Conservation (phyloP, 2,797 vertebrate species). For the Lophotriccus pileatus region DNA sequence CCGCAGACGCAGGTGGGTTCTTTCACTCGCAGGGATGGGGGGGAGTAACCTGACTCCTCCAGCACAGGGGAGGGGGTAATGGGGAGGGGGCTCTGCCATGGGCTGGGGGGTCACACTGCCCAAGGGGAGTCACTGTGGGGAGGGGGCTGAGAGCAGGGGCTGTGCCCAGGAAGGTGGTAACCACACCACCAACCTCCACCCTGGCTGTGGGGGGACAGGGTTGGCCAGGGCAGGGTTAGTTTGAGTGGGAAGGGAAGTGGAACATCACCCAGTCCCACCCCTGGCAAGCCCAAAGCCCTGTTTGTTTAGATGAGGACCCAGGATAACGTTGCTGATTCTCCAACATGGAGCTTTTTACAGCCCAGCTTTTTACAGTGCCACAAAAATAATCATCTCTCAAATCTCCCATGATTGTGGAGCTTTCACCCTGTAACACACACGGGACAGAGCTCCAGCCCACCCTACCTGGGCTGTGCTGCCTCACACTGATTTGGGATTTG, state of each 20-base stretch:
- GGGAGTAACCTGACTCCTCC: constrained; percentile 77
- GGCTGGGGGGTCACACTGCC: constrained; percentile 53
- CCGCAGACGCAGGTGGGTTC: constrained; percentile 89
- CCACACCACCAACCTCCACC: neutral
- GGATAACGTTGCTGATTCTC: neutral
- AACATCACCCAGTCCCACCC: neutral
- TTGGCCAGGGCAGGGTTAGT: no score
- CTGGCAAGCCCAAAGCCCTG: neutral
- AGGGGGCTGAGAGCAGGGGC: neutral
- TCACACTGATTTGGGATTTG: neutral
- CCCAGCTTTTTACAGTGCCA: neutral
- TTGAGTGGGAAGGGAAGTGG: neutral
- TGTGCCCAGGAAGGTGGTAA: neutral
- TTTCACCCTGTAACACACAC: neutral
- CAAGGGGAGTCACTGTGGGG: neutral
- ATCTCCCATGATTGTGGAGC: neutral
- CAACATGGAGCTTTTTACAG: neutral
- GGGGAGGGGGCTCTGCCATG: constrained; percentile 86
- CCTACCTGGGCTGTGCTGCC: neutral
- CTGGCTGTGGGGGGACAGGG: neutral
- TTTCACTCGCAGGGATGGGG: constrained; percentile 85
- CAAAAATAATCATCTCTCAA: neutral
- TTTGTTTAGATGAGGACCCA: neutral
- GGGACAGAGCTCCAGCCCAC: neutral
- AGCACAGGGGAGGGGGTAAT: constrained; percentile 79